A percentile compares a stretch with the other conserved stretches of the same genome.
phyloP scores from a whole-genome alignment of 2,888 invertebrate genomes.

The Mycogona germanica region DNA sequence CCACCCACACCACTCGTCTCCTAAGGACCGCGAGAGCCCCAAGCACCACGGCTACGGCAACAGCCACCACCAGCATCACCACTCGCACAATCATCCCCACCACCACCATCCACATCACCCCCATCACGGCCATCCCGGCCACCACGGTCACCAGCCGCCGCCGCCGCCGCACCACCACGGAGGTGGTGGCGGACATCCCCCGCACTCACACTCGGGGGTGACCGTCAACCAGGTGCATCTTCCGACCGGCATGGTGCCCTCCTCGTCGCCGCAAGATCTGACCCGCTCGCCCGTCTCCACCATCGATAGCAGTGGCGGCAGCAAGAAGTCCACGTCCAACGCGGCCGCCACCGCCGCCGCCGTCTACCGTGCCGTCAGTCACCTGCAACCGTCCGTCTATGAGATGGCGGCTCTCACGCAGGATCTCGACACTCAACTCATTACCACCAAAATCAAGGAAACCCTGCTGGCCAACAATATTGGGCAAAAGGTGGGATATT shows the following conservation, averaged over 20 bases:
- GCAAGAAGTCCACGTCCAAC: constrained; percentile 34
- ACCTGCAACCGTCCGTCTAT: constrained; percentile 78
- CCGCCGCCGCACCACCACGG: constrained; percentile 17
- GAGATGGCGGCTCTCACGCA: constrained; percentile 95
- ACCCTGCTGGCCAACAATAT: constrained; percentile 92
- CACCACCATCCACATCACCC: constrained; percentile 17
- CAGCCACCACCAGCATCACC: constrained; percentile 15
- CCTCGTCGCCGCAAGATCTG: constrained; percentile 24
- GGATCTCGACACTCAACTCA: constrained; percentile 89
- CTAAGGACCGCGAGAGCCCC: constrained; percentile 8
- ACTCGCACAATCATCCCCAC: constrained; percentile 7
- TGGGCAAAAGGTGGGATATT: constrained; percentile 65
- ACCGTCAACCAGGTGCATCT: constrained; percentile 22
- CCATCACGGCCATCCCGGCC: constrained; percentile 14
- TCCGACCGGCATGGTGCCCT: constrained; percentile 24
- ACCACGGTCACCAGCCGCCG: constrained; percentile 9
- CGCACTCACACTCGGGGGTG: constrained; percentile 1
- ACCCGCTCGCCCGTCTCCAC: constrained; percentile 24
- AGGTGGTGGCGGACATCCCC: constrained; percentile 9
- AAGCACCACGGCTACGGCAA: constrained; percentile 5
- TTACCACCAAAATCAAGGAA: constrained; percentile 95
- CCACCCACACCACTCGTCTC: not conserved
- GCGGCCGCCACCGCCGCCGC: constrained; percentile 37
- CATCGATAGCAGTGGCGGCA: constrained; percentile 26
- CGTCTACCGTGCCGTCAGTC: constrained; percentile 50